Percentiles rank a stretch among this genome's conserved stretches.
phyloP scores from a whole-genome alignment of 2,113 vertebrate species.

The Laterallus jamaicensis region DNA sequence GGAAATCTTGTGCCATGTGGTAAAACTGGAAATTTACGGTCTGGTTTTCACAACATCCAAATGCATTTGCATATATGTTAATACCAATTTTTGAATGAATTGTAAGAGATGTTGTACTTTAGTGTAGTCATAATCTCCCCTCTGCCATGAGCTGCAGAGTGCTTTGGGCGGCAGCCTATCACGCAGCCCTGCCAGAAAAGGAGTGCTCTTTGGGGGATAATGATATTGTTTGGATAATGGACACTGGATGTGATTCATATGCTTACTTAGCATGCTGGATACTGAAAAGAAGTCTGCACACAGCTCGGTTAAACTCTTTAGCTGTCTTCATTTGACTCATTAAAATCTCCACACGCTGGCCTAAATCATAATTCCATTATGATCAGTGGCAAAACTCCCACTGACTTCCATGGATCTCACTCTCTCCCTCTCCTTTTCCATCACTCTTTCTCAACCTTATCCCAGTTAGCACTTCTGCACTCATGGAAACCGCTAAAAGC shows the following conservation, averaged over 20 bases:
- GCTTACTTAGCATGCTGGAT: constrained; percentile 5
- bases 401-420: background rate
- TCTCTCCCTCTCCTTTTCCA: constrained; percentile 5
- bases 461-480: constrained; percentile 13
- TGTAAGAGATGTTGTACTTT: constrained; percentile 1
- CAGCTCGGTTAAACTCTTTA: constrained; percentile 36
- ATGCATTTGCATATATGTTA: background rate
- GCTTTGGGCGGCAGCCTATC: background rate
- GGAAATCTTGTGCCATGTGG: background rate
- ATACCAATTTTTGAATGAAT: constrained; percentile 2
- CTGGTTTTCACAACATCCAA: background rate
- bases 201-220: constrained; percentile 27
- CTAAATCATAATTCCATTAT: constrained; percentile 42
- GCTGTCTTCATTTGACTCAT: constrained; percentile 39
- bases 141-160: background rate
- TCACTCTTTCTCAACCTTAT: constrained; percentile 17
- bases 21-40: background rate
- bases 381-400: background rate
- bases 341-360: constrained; percentile 32
- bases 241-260: constrained; percentile 4
- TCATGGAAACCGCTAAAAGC: constrained; percentile 30
- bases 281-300: background rate
- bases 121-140: background rate
- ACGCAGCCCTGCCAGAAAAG: background rate
- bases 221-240: constrained; percentile 3